Conservation (phyloP, 2,797 vertebrate genomes). For the Amniataba percoides region DNA sequence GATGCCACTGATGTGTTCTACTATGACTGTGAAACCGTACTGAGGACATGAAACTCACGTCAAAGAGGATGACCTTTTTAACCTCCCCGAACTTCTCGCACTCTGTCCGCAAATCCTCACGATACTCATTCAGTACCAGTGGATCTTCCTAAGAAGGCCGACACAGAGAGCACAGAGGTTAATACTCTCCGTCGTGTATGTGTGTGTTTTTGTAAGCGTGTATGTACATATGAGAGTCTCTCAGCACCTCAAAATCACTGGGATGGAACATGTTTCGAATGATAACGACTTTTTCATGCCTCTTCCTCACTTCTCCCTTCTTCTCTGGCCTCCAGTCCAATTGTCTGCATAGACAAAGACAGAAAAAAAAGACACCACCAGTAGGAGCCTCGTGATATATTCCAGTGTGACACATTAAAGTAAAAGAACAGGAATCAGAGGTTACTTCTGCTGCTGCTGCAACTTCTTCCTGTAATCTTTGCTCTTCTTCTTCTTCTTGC, state of each 20-base stretch:
- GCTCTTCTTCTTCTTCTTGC: slow-evolving; percentile 96
- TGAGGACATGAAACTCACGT: slow-evolving; percentile 87
- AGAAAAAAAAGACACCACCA: neutral
- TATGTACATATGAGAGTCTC: neutral
- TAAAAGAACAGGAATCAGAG: neutral
- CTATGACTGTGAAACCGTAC: neutral
- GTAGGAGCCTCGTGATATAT: neutral
- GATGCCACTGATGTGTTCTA: neutral
- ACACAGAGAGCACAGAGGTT: slow-evolving; percentile 2
- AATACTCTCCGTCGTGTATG: neutral
- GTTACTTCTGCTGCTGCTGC: slow-evolving; percentile 94
- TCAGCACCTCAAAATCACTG: slow-evolving; percentile 92
- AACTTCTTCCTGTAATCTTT: slow-evolving; percentile 96
- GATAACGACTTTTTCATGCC: slow-evolving; percentile 93
- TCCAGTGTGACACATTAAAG: neutral
- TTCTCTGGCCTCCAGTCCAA: slow-evolving; percentile 98
- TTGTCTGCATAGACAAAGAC: slow-evolving; percentile 84
- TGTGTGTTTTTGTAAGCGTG: slow-evolving; percentile 8
- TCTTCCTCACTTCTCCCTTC: slow-evolving; percentile 86
- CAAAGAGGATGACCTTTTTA: slow-evolving; percentile 97
- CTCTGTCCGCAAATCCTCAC: slow-evolving; percentile 94
- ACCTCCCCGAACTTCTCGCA: slow-evolving; percentile 98
- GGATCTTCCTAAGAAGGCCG: slow-evolving; percentile 91
- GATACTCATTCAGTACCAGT: slow-evolving; percentile 95
- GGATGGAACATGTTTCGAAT: slow-evolving; percentile 99